phyloP scores from a whole-genome alignment of 2,113 vertebrate species.

The Myotis davidii region DNA sequence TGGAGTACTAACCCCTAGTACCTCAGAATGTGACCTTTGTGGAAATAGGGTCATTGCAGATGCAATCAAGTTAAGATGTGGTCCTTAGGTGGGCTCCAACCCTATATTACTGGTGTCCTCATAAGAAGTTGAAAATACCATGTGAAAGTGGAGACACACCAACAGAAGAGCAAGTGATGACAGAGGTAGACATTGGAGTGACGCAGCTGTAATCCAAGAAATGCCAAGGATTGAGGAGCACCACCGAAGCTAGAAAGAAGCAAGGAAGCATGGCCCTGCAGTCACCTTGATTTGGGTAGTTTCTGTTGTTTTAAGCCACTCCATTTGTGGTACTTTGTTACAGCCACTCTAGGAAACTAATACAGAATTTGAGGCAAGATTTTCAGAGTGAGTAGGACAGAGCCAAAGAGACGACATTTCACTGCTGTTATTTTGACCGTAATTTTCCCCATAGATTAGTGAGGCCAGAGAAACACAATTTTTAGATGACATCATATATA shows the following conservation, averaged over 20 bases:
- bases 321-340: neutral
- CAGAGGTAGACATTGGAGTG: neutral
- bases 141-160: neutral
- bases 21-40: neutral
- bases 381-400: neutral
- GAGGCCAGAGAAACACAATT: constrained; percentile 18
- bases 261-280: neutral
- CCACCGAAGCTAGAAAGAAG: neutral
- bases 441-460: constrained; percentile 18
- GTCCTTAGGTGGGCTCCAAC: neutral
- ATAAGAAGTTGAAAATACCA: neutral
- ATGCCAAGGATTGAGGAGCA: neutral
- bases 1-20: neutral
- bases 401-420: neutral
- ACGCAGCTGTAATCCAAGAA: neutral
- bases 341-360: neutral
- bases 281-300: neutral
- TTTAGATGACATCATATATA: neutral
- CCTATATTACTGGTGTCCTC: neutral
- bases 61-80: neutral
- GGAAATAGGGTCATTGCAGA: neutral
- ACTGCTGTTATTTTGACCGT: neutral
- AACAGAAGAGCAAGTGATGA: neutral
- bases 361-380: neutral
- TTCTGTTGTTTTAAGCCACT: neutral